Evolutionary conservation across 2,797 vertebrate genomes (phyloP), one percentile per base, ranked within the genome.

Genomic region (Taeniopygia guttata): DNA sequence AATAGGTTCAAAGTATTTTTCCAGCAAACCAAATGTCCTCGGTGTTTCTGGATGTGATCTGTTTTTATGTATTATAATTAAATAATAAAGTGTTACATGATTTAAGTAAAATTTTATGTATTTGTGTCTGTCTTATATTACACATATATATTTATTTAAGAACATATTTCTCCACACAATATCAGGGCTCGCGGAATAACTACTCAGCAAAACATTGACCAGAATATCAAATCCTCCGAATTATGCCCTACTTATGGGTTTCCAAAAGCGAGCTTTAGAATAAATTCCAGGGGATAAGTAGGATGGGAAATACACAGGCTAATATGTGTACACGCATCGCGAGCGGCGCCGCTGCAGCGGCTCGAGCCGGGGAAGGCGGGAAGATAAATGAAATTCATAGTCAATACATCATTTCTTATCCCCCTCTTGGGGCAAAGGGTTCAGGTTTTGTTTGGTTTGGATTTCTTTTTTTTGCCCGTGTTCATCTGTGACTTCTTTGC

Each of bases 241-340:
- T 97, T 96, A 95, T 88, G 92, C 46, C 87, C 92, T 97, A 96
- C 97, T 98, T 97, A 97, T 59, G 96, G 92, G 92, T 97, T 97
- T 98, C 97, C 97, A 96, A 97, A 97, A 96, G 97, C 25, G 2
- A 84, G 96, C 97, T 97, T 97, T 97, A 96, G 93, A 96, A 90
- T 96, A 97, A 97, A 98, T 98, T 97, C 97, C 97, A 0, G 2
- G 83, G 96, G 97, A 98, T 98, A 97, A 97, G 93, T 85, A 95
- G 93, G 80, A 83, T 66, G 80, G 96, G 89, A 52, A 66, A 84
- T n/a, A 38, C 55, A 21, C 56, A 2, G 69, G 80, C 94, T 96
- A 95, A 96, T 97, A 74, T 96, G 97, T 96, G 97, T 78, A 16
- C 75, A 38, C 55, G 76, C 92, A 74, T 25, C 23, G 52, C 9